phyloP scores from a whole-genome alignment of 2,113 vertebrate species.

The Laticauda colubrina region DNA sequence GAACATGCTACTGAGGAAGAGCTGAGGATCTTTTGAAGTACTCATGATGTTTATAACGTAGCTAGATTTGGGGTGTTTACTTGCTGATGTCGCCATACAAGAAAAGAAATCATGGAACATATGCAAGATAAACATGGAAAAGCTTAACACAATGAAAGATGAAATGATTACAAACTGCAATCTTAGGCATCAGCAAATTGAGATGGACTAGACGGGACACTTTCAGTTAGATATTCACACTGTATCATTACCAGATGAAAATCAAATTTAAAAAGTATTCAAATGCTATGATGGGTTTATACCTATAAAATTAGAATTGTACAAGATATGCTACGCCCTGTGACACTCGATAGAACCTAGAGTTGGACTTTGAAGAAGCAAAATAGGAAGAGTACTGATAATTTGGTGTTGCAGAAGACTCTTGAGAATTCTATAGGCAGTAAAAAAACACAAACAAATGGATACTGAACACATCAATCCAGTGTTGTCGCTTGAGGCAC shows the following conservation, averaged over 20 bases:
- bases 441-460: neutral
- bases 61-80: neutral
- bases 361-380: neutral
- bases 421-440: neutral
- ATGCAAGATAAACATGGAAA: neutral
- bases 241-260: neutral
- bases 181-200: neutral
- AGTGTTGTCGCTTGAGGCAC: neutral
- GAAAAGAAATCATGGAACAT: neutral
- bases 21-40: neutral
- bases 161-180: neutral
- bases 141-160: neutral
- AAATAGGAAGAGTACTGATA: neutral
- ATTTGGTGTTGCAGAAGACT: neutral
- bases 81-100: neutral
- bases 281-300: neutral
- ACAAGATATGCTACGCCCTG: neutral
- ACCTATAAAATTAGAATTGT: neutral
- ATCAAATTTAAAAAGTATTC: neutral
- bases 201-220: neutral
- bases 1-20: neutral
- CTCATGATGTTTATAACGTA: neutral
- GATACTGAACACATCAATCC: neutral
- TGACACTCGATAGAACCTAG: neutral
- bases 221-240: neutral